Evolutionary conservation across 2,797 vertebrate genomes (phyloP).

Genomic region (Pelobates cultripes): DNA sequence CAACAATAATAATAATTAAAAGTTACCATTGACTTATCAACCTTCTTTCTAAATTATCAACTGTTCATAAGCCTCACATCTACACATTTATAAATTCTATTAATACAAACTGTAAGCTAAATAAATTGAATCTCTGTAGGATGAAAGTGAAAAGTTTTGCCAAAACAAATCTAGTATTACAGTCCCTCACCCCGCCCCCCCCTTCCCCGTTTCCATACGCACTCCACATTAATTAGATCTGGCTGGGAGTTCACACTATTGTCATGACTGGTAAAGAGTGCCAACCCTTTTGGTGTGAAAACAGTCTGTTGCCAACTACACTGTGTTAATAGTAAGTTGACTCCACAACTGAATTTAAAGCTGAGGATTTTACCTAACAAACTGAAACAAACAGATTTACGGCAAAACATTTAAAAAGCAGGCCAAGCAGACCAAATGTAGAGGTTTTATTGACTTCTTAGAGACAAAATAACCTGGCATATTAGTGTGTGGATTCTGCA

Average conservation of each 20-base stretch:
- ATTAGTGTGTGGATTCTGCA: conserved; percentile 94
- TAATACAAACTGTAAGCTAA: conserved; percentile 54
- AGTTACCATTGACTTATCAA: no score
- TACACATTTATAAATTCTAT: conserved; percentile 27
- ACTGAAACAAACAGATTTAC: conserved; percentile 84
- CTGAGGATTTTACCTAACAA: conserved; percentile 72
- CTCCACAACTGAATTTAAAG: conserved; percentile 71
- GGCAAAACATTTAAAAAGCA: conserved; percentile 70
- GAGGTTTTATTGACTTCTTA: conserved; percentile 99
- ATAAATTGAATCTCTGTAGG: conserved; percentile 30
- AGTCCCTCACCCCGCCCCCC: conserved; percentile 33
- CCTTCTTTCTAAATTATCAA: no score
- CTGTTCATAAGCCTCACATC: no score
- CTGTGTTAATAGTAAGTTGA: conserved; percentile 75
- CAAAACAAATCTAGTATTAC: conserved; percentile 67
- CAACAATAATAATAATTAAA: no score
- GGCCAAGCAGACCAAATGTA: conserved; percentile 82
- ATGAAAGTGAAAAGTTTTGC: conserved; percentile 64
- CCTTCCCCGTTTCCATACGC: conserved; percentile 2
- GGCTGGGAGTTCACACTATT: conserved; percentile 70
- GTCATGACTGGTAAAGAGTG: conserved; percentile 67
- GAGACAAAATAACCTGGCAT: conserved; percentile 98
- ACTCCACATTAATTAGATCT: conserved; percentile 77
- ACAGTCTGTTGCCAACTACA: conserved; percentile 67
- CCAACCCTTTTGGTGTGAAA: conserved; percentile 76